phyloP scores from a whole-genome alignment of 2,888 invertebrate genomes.

The Cybosia mesomella region DNA sequence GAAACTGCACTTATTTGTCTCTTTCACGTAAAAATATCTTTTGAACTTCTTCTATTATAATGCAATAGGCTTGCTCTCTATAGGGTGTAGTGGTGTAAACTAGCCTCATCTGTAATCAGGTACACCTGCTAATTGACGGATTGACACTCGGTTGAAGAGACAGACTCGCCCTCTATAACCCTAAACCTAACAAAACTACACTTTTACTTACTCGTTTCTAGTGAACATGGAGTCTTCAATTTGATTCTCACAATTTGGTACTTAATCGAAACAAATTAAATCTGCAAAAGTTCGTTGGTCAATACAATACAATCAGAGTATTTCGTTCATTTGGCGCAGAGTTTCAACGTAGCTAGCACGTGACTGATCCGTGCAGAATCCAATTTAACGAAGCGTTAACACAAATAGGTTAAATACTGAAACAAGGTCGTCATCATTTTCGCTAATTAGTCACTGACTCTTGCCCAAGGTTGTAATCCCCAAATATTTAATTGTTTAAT shows the following conservation, averaged over 20 bases:
- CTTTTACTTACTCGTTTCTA: too few species aligned
- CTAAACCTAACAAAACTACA: neutral
- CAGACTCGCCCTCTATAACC: neutral
- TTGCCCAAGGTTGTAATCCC: constrained; percentile 33
- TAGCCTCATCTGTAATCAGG: too few species aligned
- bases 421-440: constrained; percentile 49
- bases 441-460: constrained; percentile 41
- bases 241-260: neutral
- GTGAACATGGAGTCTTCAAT: neutral
- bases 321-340: constrained; percentile 1
- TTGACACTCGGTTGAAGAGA: too few species aligned
- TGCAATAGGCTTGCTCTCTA: too few species aligned
- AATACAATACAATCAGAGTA: neutral
- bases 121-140: too few species aligned
- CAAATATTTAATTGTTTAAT: constrained; percentile 21
- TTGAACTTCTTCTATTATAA: too few species aligned
- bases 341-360: constrained; percentile 8
- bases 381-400: constrained; percentile 46
- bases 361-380: constrained; percentile 27
- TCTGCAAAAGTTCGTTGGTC: neutral
- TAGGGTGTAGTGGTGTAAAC: too few species aligned
- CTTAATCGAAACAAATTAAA: neutral
- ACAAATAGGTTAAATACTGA: constrained; percentile 46
- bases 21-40: too few species aligned
- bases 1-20: too few species aligned